Evolutionary conservation across 2,888 invertebrate species (phyloP), one percentile per base, ranked within the genome.

Genomic region (Sminthurinus aureus): DNA sequence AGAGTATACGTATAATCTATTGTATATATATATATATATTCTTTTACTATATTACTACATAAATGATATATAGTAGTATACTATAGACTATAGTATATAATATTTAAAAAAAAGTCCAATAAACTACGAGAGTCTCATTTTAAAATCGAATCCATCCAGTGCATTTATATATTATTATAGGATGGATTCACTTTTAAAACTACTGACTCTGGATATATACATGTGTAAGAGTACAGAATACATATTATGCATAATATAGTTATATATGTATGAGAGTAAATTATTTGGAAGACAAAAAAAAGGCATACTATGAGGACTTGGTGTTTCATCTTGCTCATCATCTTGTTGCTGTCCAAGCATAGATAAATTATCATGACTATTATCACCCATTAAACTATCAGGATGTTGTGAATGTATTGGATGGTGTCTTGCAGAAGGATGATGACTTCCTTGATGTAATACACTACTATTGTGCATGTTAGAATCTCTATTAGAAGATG

Each of bases 381-480:
- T 24, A 13, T 22, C 67, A 20, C 20, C 71, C 26, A 71, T 24
- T 24, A 24, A 71, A 71, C 26, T 71, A 24, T 71, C 71, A 15
- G 22, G 71, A 71, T 71, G 71, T 18, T 58, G 58, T 58, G 13
- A 18, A 13, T 58, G 58, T 58, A 15, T 3, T 13, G 18, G 58
- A 15, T 58, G 58, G 13, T 58, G 58, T 71, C 24, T 22, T 26
- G 8, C 11, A 22, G 26, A 2, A 22, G 71, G 79, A 67, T 51
- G 82, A 73, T 85, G 84, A 79, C 85, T 84, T 15, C 85, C 85
- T n/a, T n/a, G n/a, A 84, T 88, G 88, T 4, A 71, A 24, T 13
- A 71, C 13, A 15, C 71, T 24, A 71, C 71, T 67, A 67, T 18
- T 67, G 22, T 67, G n/a, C 11, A 20, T 58, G 67, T 76, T 81